Evolutionary conservation across 2,113 vertebrate genomes (phyloP).

Genomic region (Charina bottae): DNA sequence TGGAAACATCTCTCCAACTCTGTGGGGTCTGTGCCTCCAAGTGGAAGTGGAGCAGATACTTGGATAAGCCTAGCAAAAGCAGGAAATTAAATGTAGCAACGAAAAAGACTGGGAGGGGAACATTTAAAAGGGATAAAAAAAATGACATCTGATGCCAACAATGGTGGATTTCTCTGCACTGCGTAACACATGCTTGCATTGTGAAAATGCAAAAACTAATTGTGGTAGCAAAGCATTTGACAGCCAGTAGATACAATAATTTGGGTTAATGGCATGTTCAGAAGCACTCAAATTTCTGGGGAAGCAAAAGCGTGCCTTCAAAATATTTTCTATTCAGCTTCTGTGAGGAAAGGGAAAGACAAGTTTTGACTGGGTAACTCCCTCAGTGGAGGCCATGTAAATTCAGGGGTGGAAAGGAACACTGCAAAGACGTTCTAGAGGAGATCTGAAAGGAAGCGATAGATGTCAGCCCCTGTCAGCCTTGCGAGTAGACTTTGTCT

Average conservation of each 20-base stretch:
- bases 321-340: neutral
- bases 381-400: neutral
- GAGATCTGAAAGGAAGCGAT: no score
- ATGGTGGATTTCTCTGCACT: neutral
- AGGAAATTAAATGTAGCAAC: neutral
- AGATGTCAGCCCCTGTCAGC: no score
- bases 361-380: neutral
- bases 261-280: neutral
- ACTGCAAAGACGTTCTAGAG: no score
- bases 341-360: neutral
- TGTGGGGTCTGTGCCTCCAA: neutral
- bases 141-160: neutral
- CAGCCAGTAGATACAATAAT: no score
- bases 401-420: neutral
- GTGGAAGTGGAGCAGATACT: neutral
- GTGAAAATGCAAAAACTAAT: no score
- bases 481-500: no score
- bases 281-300: neutral
- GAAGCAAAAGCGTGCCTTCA: no score
- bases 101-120: neutral
- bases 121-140: neutral
- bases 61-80: no score
- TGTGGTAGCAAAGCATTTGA: no score
- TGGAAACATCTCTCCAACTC: conserved; percentile 53
- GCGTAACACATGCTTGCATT: neutral